A percentile compares a stretch with the other conserved stretches of the same genome.
Evolutionary conservation across 2,113 vertebrate species (phyloP).

Genomic region (Salvelinus sp.): DNA sequence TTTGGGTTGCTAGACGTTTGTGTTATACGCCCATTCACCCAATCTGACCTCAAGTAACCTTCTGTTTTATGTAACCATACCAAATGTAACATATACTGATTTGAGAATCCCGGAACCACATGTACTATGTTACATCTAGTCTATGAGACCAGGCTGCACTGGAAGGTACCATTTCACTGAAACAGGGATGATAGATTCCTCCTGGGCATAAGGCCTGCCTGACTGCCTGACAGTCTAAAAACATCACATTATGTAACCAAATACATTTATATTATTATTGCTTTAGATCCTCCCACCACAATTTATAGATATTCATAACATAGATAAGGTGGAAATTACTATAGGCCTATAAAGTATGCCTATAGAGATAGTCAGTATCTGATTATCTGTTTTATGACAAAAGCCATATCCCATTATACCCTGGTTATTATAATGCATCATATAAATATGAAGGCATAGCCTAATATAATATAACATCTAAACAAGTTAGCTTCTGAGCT

Average conservation of each 20-base stretch:
- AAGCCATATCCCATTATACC: not conserved
- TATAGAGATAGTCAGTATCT: not conserved
- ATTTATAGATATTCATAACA: not conserved
- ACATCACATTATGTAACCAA: not conserved
- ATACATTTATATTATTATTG: not conserved
- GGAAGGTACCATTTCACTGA: constrained; percentile 41
- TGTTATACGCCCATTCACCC: no score
- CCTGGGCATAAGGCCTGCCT: not conserved
- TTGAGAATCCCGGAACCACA: no score
- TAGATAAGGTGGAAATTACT: not conserved
- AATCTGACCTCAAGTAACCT: no score
- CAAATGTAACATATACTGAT: no score
- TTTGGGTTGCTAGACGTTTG: no score
- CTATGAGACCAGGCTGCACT: not conserved
- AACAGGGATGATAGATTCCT: constrained; percentile 9
- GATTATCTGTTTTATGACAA: not conserved
- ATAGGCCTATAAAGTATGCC: not conserved
- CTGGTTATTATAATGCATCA: not conserved
- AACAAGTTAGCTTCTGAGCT: no score
- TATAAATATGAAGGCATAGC: not conserved
- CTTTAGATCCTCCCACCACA: not conserved
- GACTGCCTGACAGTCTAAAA: not conserved
- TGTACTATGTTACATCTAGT: no score
- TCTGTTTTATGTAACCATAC: no score
- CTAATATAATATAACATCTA: no score